Percentiles rank a stretch among this genome's conserved stretches.
Conservation (phyloP, 64 coral and sea anemone genomes). For the Actinia tenebrosa region DNA sequence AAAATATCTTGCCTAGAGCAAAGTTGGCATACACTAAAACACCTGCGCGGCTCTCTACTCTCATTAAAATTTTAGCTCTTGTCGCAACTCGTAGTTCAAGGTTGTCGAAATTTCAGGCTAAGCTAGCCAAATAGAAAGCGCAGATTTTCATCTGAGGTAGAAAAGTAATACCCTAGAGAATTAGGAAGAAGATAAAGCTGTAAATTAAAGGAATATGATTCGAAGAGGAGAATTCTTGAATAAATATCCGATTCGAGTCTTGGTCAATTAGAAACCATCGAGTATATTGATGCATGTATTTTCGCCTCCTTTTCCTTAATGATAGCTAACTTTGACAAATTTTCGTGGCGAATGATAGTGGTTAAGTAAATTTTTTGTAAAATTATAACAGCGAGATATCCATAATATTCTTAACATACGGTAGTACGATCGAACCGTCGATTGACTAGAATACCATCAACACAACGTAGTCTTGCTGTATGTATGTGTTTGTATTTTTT, state of each 20-base stretch:
- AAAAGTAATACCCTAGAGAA: background rate
- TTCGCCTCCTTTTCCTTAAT: constrained; percentile 5
- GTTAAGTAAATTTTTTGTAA: background rate
- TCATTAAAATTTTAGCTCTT: constrained; percentile 16
- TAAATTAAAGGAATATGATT: background rate
- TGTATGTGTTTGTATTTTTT: no score
- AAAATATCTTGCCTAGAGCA: background rate
- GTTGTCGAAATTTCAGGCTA: background rate
- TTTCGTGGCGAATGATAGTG: background rate
- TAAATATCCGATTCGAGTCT: constrained; percentile 11
- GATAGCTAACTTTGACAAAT: constrained; percentile 11
- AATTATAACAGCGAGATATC: background rate
- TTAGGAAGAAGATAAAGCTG: background rate
- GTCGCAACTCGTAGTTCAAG: background rate
- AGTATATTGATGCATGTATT: background rate
- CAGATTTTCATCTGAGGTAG: background rate
- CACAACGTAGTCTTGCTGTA: no score
- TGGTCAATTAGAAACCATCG: constrained; percentile 14
- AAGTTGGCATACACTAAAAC: background rate
- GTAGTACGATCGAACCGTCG: background rate
- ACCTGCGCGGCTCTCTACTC: background rate
- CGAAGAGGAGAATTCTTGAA: background rate
- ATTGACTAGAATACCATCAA: background rate
- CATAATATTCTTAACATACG: background rate
- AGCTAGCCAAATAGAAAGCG: background rate